phyloP scores from a whole-genome alignment of 2,797 vertebrate species.

The Nyctalus aviator region DNA sequence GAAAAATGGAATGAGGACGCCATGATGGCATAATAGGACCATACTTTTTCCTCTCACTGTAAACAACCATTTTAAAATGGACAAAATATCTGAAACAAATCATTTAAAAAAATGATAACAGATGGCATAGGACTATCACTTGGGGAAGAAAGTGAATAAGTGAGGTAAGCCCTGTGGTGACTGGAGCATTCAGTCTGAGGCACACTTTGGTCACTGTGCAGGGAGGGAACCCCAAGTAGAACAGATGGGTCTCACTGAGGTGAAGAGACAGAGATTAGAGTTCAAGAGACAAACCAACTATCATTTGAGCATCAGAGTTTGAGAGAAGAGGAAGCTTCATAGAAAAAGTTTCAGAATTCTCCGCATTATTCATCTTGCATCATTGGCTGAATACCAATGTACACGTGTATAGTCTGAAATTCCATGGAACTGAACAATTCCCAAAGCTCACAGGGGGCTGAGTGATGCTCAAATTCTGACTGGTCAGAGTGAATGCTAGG shows the following conservation, averaged over 20 bases:
- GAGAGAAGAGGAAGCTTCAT: neutral
- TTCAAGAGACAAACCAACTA: neutral
- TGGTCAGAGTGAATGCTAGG: neutral
- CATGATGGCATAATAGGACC: no score
- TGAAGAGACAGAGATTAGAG: neutral
- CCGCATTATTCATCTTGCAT: neutral
- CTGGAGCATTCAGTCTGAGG: neutral
- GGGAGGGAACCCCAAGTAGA: neutral
- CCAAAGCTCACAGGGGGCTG: neutral
- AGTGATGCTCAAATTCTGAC: neutral
- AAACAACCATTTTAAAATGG: neutral
- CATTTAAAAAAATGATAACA: neutral
- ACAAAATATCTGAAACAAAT: neutral
- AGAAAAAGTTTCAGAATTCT: slow-evolving; percentile 10
- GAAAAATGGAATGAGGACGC: neutral
- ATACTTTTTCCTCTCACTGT: neutral
- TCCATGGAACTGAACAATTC: neutral
- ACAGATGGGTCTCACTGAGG: neutral
- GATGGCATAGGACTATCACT: neutral
- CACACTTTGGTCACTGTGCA: neutral
- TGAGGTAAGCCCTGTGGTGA: neutral
- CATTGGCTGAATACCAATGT: neutral
- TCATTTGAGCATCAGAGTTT: neutral
- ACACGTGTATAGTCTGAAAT: neutral
- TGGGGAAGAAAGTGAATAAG: neutral